Evolutionary conservation across 1,140 invertebrate genomes (phyloP).

Genomic region (Ips nitidus): DNA sequence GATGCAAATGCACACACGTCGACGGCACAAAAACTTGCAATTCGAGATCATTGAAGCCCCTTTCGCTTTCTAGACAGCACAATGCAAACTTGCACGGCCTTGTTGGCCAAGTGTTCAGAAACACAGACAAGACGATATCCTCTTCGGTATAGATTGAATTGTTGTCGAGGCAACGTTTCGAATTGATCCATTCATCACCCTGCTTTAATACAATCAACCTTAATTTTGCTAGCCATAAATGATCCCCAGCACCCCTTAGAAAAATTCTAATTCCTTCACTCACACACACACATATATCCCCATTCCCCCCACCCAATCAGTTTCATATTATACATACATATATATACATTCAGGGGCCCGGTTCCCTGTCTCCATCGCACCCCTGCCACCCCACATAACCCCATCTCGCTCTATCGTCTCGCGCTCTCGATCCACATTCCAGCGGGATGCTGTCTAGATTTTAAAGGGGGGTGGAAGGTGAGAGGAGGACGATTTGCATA

Average conservation of each 20-base stretch:
- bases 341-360: constrained; percentile 6
- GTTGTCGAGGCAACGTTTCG: no score
- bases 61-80: no score
- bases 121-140: no score
- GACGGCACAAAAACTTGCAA: no score
- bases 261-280: constrained; percentile 16
- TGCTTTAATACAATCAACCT: neutral
- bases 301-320: constrained; percentile 6
- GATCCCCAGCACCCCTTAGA: neutral
- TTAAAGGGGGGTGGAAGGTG: constrained; percentile 8
- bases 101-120: no score
- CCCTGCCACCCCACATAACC: neutral
- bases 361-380: neutral
- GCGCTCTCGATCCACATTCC: constrained; percentile 3
- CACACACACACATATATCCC: constrained; percentile 6
- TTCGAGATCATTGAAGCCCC: no score
- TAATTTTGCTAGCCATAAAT: no score
- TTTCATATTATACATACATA: neutral
- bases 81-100: no score
- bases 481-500: constrained; percentile 31
- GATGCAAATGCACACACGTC: no score
- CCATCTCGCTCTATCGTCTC: neutral
- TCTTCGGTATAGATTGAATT: no score
- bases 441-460: constrained; percentile 22
- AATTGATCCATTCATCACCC: neutral